Percentiles rank a stretch among this genome's conserved stretches.
These are phyloP conservation scores for Crenuchus spilurus DNA, from an alignment of 2,797 vertebrate genomes.

Conservation along the genomic window DNA sequence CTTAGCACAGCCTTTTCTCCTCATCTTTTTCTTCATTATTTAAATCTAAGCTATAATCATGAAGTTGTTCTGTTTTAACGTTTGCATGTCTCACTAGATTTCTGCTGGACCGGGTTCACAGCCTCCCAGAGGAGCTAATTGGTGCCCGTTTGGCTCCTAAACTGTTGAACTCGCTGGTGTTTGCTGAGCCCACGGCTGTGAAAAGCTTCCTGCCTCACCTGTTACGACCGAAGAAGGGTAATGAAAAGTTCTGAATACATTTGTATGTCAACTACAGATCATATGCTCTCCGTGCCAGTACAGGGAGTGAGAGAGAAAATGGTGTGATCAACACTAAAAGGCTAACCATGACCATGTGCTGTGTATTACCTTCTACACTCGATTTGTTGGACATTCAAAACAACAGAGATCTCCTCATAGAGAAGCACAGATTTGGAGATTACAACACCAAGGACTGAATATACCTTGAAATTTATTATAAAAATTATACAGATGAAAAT, in stretches of 20 bases:
- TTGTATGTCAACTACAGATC: not conserved
- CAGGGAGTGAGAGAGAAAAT: not conserved
- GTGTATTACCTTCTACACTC: no score
- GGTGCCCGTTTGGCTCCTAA: constrained; percentile 89
- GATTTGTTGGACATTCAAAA: no score
- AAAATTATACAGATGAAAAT: no score
- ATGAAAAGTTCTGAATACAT: not conserved
- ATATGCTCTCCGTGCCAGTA: not conserved
- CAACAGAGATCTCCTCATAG: no score
- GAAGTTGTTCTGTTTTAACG: not conserved
- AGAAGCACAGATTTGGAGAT: no score
- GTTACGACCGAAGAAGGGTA: constrained; percentile 91
- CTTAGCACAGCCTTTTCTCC: not conserved
- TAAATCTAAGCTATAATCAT: not conserved
- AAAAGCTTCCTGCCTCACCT: constrained; percentile 98
- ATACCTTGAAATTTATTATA: no score
- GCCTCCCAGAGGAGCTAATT: constrained; percentile 89
- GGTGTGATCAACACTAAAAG: no score
- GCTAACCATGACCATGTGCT: no score
- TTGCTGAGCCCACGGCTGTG: constrained; percentile 94
- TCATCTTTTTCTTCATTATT: not conserved
- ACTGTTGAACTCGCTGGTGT: constrained; percentile 91
- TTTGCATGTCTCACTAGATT: constrained; percentile 75
- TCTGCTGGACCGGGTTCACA: constrained; percentile 89
- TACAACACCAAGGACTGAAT: no score